A percentile compares a stretch with the other conserved stretches of the same genome.
phyloP scores from a whole-genome alignment of 2,797 vertebrate species.

The Epinephelus awoara region DNA sequence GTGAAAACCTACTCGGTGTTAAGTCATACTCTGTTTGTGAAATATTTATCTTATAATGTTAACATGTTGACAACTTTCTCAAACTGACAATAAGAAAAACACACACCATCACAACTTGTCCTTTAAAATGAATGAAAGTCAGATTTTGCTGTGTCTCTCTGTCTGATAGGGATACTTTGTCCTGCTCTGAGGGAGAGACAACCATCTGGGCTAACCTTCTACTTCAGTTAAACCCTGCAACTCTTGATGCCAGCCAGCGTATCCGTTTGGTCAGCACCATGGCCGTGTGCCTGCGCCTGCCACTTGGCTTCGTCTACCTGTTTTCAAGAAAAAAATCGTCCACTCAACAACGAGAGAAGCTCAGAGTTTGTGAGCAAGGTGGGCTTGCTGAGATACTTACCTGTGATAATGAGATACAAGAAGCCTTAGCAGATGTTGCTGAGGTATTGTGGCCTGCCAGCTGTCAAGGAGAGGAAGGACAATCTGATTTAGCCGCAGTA shows the following conservation, averaged over 20 bases:
- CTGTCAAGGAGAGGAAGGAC: slow-evolving; percentile 40
- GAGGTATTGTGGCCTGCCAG: slow-evolving; percentile 66
- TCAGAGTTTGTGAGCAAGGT: slow-evolving; percentile 43
- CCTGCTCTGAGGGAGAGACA: slow-evolving; percentile 50
- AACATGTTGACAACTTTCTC: too few species aligned
- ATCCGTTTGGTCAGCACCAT: slow-evolving; percentile 53
- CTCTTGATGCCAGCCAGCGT: slow-evolving; percentile 30
- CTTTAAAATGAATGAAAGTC: neutral
- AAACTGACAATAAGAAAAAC: too few species aligned
- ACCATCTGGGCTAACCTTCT: slow-evolving; percentile 64
- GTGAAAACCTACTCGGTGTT: too few species aligned
- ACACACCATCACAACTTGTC: neutral
- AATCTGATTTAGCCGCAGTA: slow-evolving; percentile 40
- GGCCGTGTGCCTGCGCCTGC: slow-evolving; percentile 52
- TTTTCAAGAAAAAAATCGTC: slow-evolving; percentile 1
- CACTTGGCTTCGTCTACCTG: slow-evolving; percentile 51
- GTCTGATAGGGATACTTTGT: slow-evolving; percentile 26
- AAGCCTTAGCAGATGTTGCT: rapidly evolving
- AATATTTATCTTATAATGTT: too few species aligned
- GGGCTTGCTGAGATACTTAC: neutral
- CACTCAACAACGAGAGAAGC: neutral
- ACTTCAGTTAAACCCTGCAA: slow-evolving; percentile 17
- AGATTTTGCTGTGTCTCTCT: slow-evolving; percentile 14
- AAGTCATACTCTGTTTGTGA: too few species aligned
- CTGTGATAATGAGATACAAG: neutral